Evolutionary conservation across 2,888 invertebrate genomes (phyloP), one percentile per base, ranked within the genome.

Genomic region (Tenthredo livida): DNA sequence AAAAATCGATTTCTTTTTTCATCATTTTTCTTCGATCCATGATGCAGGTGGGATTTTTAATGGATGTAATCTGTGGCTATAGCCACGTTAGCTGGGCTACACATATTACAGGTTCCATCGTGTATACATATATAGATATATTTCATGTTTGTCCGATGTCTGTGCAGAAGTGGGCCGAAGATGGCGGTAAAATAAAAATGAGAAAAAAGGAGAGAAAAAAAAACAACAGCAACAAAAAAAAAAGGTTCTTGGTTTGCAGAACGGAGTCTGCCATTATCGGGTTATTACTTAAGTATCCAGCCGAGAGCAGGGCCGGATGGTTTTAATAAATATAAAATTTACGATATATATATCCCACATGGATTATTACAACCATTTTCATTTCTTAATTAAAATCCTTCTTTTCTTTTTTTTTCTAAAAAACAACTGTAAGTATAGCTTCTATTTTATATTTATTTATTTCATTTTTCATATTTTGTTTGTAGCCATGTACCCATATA

Each of bases 281-380:
- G 90, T 92, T 92, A 92, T 92, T 92, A 92, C 92, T 90, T 92
- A 92, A 92, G 91, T 91, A 92, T 91, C 90, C 88, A 88, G 86
- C 88, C 88, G 87, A 87, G 88, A 88, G 86, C 89, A 87, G 88
- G 86, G 85, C 87, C 86, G 85, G 85, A 78, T 84, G 7, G n/a
- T 43, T 73, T 12, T 25, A 73, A 43, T 40, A 73, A 73, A 73
- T 67, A 43, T 10, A 21, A n/a, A 47, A 47, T 47, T 12, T 47
- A 43, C 43, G 47, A 47, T 47, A 12, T 43, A n/a, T 9, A 10
- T 43, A 43, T 43, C 40, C 12, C 47, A 15, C 15, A 3, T 15
- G 47, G 47, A 47, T 47, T 47, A 15, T 15, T 47, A 15, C 3
- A 47, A 15, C 12, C 58, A 58, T 58, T 58, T 58, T 21, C 6